Conservation (phyloP, 2,113 vertebrate species). For the Bufo gargarizans region DNA sequence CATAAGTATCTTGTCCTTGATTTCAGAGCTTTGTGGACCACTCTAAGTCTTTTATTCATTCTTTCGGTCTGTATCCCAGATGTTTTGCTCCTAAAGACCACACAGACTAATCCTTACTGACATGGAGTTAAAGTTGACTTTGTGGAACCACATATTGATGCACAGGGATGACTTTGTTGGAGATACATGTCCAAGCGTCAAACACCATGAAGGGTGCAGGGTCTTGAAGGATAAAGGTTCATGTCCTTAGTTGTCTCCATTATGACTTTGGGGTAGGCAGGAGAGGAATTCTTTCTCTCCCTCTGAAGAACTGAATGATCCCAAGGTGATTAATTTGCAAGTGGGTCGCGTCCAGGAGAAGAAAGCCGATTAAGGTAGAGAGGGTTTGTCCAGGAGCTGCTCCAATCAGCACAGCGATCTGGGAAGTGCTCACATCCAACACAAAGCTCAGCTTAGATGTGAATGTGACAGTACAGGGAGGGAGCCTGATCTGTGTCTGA, state of each 20-base stretch:
- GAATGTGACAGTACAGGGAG: slow-evolving; percentile 47
- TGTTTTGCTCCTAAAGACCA: not conserved
- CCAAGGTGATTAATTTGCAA: slow-evolving; percentile 46
- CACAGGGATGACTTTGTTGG: not conserved
- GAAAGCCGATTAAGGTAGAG: slow-evolving; percentile 54
- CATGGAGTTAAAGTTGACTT: not conserved
- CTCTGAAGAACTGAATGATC: slow-evolving; percentile 40
- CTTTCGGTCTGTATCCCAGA: not conserved
- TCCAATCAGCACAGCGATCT: slow-evolving; percentile 53
- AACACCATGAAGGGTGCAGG: not conserved
- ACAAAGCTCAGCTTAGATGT: slow-evolving; percentile 44
- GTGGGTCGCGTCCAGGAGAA: slow-evolving; percentile 53
- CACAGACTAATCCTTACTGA: not conserved
- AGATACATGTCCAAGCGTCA: not conserved
- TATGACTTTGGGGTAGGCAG: not conserved
- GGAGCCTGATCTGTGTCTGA: slow-evolving; percentile 4
- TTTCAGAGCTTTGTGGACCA: not conserved
- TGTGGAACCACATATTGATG: not conserved
- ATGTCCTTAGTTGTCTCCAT: not conserved
- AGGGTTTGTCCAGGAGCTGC: slow-evolving; percentile 30
- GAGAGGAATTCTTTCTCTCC: not conserved
- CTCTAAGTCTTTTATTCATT: not conserved
- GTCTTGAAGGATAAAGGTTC: not conserved
- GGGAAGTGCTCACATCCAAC: slow-evolving; percentile 54
- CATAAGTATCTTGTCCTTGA: not conserved